phyloP scores from a whole-genome alignment of 2,797 vertebrate species.

The Gallirallus australis region DNA sequence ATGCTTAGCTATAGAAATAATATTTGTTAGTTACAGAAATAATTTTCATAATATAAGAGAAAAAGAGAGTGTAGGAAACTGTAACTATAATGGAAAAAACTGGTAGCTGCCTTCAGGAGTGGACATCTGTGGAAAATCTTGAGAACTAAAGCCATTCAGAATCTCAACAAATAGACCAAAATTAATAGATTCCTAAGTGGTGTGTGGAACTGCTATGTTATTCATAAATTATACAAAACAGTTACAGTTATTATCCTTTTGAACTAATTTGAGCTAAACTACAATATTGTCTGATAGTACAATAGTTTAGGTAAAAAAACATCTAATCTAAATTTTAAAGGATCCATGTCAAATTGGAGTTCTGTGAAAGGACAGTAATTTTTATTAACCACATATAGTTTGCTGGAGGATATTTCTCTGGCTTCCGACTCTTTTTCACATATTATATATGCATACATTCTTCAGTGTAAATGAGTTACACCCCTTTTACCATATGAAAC shows the following conservation, averaged over 20 bases:
- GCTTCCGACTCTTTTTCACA: neutral
- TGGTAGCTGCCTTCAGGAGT: neutral
- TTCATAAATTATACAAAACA: neutral
- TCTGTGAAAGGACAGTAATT: conserved; percentile 25
- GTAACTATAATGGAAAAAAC: neutral
- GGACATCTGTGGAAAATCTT: neutral
- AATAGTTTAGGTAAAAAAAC: neutral
- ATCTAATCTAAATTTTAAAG: conserved; percentile 26
- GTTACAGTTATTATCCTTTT: neutral
- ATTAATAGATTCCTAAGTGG: neutral
- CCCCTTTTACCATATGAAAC: neutral
- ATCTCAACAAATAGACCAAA: neutral
- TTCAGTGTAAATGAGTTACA: conserved; percentile 3
- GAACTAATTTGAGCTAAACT: neutral
- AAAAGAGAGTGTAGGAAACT: neutral
- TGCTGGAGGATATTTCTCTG: neutral
- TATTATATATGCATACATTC: neutral
- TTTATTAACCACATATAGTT: conserved; percentile 10
- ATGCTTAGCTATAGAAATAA: neutral
- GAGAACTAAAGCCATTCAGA: neutral
- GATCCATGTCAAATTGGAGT: conserved; percentile 32
- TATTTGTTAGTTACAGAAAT: neutral
- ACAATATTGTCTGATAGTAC: neutral
- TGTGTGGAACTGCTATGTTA: neutral
- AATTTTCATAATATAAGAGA: neutral